A percentile compares a stretch with the other conserved stretches of the same genome.
phyloP scores from a whole-genome alignment of 2,797 vertebrate species.

The Hipposideros larvatus region DNA sequence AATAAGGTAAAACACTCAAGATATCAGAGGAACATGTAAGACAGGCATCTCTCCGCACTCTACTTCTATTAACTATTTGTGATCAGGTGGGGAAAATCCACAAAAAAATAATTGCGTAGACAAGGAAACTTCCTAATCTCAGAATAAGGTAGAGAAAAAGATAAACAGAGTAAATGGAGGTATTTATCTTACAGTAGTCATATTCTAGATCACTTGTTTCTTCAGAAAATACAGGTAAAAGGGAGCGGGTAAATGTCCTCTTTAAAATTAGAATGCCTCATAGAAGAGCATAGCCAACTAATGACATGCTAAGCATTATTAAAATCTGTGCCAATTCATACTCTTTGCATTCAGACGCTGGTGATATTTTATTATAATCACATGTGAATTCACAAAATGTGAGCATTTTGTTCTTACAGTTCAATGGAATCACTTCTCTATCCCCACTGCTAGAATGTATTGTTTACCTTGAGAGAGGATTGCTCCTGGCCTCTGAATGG shows the following conservation, averaged over 20 bases:
- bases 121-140: not conserved
- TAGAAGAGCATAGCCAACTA: not conserved
- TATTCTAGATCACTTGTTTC: slow-evolving; percentile 26
- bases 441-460: not conserved
- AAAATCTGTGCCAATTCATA: not conserved
- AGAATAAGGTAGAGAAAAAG: slow-evolving; percentile 19
- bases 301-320: not conserved
- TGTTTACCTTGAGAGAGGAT: slow-evolving; percentile 49
- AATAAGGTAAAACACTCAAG: not conserved
- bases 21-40: not conserved
- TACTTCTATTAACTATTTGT: not conserved
- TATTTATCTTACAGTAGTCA: not conserved
- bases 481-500: not conserved
- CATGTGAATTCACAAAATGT: not conserved
- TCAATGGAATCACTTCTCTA: not conserved
- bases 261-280: slow-evolving; percentile 3
- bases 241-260: not conserved
- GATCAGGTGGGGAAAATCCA: not conserved
- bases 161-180: not conserved
- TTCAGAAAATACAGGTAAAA: not conserved
- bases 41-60: not conserved
- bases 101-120: not conserved
- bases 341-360: not conserved
- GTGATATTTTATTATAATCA: slow-evolving; percentile 15
- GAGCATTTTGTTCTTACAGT: not conserved